Evolutionary conservation across 1,140 invertebrate genomes (phyloP), one percentile per base, ranked within the genome.

Genomic region (Habropoda laboriosa): DNA sequence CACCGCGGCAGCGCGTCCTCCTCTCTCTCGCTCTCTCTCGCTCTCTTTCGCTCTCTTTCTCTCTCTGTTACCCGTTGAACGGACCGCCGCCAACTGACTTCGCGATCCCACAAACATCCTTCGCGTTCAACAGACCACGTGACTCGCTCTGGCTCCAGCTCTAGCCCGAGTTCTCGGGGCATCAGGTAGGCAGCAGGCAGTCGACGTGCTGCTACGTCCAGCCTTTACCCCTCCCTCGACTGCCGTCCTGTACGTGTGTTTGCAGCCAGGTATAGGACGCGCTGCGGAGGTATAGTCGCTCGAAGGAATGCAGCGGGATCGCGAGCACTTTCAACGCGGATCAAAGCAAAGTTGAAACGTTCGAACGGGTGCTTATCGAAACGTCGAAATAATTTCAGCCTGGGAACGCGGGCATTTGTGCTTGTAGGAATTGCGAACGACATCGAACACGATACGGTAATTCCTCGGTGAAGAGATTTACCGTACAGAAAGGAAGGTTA

Each of bases 71-170:
- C 83, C 80, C 83, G 83, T 35, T 72, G 74, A 84, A 87, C 85
- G 73, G 83, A 87, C 87, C 81, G 87, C 87, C 82, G 87, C 88
- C 76, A 82, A 92, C 91, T 92, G 89, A 89, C 88, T 91, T 71
- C 58, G 76, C 87, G 87, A 88, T 90, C 87, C 88, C 85, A 85
- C 90, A 89, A 89, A 88, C 90, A 91, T 92, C 91, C 91, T 91
- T 90, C 86, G 89, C 66, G 83, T 86, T 90, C 82, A 81, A 71
- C 45, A 68, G 67, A 75, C 91, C 92, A 92, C 92, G 92, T 92
- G 92, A 92, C 90, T 89, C 78, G 67, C 32, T 78, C 76, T 80
- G 87, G 79, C 40, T 72, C 79, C 58, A 88, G 81, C 83, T 82
- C 24, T 32, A 57, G 53, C 83, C 81, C 85, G 70, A 80, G 82